Evolutionary conservation across 37 sponge, comb jelly and placozoan genomes (phyloP).

Genomic region (Halichondria panicea): DNA sequence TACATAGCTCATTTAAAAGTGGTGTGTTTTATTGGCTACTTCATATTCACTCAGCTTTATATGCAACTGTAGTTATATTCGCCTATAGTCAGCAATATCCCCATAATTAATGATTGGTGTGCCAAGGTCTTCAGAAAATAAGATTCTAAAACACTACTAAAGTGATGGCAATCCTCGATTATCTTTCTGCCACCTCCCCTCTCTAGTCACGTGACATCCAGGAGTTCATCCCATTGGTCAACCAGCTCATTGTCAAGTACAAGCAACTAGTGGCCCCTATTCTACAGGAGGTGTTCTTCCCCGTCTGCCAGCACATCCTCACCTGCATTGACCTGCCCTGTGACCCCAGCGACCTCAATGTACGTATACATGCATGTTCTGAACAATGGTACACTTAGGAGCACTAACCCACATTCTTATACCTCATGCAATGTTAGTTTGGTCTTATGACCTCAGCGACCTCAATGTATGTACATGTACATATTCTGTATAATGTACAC

Average conservation of each 20-base stretch:
- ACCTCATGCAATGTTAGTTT: too few species aligned
- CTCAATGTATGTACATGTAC: slow-evolving; percentile 34
- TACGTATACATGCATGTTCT: not conserved
- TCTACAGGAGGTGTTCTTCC: slow-evolving; percentile 70
- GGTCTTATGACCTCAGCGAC: slow-evolving; percentile 62
- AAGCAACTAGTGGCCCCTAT: slow-evolving; percentile 66
- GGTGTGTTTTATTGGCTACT: too few species aligned
- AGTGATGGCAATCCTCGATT: not conserved
- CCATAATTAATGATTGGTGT: too few species aligned
- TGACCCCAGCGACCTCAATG: slow-evolving; percentile 67
- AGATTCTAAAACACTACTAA: too few species aligned
- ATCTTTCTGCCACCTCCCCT: not conserved
- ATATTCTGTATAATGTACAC: not conserved
- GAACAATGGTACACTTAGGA: not conserved
- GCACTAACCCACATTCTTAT: not conserved
- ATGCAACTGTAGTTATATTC: too few species aligned
- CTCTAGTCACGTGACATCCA: slow-evolving; percentile 69
- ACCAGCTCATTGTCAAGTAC: slow-evolving; percentile 84
- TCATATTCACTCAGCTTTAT: too few species aligned
- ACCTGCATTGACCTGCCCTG: slow-evolving; percentile 48
- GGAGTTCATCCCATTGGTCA: slow-evolving; percentile 88
- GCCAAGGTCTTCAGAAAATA: too few species aligned
- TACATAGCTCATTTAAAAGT: too few species aligned
- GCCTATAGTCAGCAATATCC: too few species aligned
- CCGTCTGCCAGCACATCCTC: slow-evolving; percentile 62